Percentiles rank a stretch among this genome's conserved stretches.
Evolutionary conservation across 2,113 vertebrate genomes (phyloP).

Genomic region (Salminus brasiliensis): DNA sequence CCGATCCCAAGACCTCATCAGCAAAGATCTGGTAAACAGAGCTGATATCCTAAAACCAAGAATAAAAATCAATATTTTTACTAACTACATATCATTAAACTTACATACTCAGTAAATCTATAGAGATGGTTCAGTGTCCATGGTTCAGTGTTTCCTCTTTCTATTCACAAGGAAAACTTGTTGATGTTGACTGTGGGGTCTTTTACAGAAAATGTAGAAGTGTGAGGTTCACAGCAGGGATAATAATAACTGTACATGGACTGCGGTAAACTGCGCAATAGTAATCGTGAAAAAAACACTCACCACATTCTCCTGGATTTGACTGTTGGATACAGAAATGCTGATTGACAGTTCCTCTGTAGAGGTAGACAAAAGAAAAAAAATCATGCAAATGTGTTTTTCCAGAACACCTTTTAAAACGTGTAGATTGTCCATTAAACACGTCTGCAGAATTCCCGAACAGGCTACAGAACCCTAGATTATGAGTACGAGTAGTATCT

Average conservation of each 20-base stretch:
- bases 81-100: neutral
- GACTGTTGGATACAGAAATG: constrained; percentile 97
- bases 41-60: constrained; percentile 87
- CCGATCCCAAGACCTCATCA: constrained; percentile 97
- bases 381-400: neutral
- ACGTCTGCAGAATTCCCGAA: too few species aligned
- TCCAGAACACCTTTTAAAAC: neutral
- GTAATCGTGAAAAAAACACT: constrained; percentile 65
- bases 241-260: constrained; percentile 20
- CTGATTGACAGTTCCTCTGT: constrained; percentile 95
- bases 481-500: too few species aligned
- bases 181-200: neutral
- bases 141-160: neutral
- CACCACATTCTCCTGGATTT: constrained; percentile 98
- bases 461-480: too few species aligned
- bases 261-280: constrained; percentile 62
- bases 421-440: neutral
- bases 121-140: neutral
- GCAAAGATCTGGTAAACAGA: constrained; percentile 98
- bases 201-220: constrained; percentile 54
- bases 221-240: constrained; percentile 18
- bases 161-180: neutral
- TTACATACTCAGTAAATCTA: too few species aligned
- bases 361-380: constrained; percentile 38
- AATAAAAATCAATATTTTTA: constrained; percentile 37